These are phyloP conservation scores for Ptychoptera contaminata DNA, from an alignment of 2,888 invertebrate genomes.

Conservation along the genomic window DNA sequence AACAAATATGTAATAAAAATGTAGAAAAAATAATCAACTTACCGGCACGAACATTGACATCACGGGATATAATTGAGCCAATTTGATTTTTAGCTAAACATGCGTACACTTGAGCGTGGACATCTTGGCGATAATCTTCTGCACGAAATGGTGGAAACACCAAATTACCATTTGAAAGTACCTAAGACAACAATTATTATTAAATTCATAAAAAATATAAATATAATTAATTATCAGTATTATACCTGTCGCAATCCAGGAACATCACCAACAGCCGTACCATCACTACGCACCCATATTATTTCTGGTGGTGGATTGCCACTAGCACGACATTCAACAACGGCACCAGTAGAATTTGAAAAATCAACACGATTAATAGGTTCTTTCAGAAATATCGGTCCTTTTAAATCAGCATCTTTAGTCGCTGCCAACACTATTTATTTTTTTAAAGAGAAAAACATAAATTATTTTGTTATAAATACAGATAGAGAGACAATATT, in stretches of 20 bases:
- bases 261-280: conserved; percentile 79
- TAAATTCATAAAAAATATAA: background rate
- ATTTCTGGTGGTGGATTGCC: conserved; percentile 84
- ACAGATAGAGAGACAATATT: too few relatives aligned
- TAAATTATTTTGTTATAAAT: background rate
- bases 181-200: conserved; percentile 47
- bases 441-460: conserved; percentile 1
- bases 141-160: conserved; percentile 90
- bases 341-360: conserved; percentile 85
- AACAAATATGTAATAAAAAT: too few relatives aligned
- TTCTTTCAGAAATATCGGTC: conserved; percentile 84
- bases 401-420: conserved; percentile 62
- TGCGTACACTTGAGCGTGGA: conserved; percentile 87
- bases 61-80: conserved; percentile 79
- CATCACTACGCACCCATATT: conserved; percentile 85
- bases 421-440: background rate
- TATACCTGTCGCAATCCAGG: conserved; percentile 69
- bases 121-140: conserved; percentile 83
- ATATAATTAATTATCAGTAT: background rate
- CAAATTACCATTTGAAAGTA: conserved; percentile 79
- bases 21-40: conserved; percentile 25
- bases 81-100: conserved; percentile 81
- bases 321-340: conserved; percentile 81
- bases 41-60: conserved; percentile 93
- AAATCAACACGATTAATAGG: conserved; percentile 85